These are phyloP conservation scores for Uropsilus gracilis DNA, from an alignment of 2,113 vertebrate species.

Conservation along the genomic window DNA sequence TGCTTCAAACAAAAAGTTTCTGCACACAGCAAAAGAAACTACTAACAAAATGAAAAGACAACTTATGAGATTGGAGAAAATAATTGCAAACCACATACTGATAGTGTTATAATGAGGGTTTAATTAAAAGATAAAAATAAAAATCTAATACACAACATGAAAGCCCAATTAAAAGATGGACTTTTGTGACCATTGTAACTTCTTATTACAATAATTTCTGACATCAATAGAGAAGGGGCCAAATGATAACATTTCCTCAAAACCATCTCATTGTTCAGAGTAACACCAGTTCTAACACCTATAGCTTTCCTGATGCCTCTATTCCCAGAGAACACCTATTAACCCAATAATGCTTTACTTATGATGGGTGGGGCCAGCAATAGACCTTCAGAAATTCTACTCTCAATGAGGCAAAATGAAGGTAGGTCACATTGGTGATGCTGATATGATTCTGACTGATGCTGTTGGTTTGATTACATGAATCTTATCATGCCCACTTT, in stretches of 20 bases:
- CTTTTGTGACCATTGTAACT: background rate
- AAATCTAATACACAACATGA: background rate
- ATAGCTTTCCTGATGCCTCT: background rate
- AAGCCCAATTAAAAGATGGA: background rate
- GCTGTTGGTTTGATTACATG: constrained; percentile 38
- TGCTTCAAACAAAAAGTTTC: too few relatives aligned
- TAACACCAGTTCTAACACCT: background rate
- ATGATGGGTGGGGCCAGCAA: background rate
- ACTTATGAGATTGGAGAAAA: too few relatives aligned
- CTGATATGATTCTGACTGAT: background rate
- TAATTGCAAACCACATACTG: too few relatives aligned
- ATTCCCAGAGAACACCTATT: background rate
- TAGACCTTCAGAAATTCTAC: constrained; percentile 59
- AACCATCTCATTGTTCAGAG: background rate
- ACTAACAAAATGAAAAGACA: too few relatives aligned
- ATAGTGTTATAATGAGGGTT: too few relatives aligned
- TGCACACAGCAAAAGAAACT: too few relatives aligned
- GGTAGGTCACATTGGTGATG: background rate
- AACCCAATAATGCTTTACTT: constrained; percentile 28
- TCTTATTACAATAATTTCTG: background rate
- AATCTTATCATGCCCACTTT: constrained; percentile 14
- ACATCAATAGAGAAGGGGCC: background rate
- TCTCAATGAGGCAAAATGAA: constrained; percentile 45
- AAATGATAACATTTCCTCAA: background rate
- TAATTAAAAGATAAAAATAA: too few relatives aligned